phyloP scores from a whole-genome alignment of 2,113 vertebrate species.

The Parus major region DNA sequence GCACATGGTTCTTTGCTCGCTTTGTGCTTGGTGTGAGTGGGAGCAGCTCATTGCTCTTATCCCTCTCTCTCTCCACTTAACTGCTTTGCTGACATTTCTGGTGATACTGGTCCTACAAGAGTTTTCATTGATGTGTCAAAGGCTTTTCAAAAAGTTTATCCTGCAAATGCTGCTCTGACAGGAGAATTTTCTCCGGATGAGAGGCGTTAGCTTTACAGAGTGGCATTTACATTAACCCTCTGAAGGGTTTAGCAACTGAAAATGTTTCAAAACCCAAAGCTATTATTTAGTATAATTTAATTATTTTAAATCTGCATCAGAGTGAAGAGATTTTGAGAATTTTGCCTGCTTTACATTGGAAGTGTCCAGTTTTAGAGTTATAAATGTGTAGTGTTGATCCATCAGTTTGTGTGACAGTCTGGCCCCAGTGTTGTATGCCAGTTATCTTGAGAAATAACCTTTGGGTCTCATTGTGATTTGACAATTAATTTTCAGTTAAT shows the following conservation, averaged over 20 bases:
- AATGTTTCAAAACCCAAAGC: neutral
- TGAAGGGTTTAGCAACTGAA: neutral
- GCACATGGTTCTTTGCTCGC: fast-evolving
- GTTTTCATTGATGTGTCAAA: neutral
- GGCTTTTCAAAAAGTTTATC: neutral
- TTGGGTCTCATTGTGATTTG: neutral
- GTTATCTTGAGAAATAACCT: neutral
- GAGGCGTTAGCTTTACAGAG: neutral
- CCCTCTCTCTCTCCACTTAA: neutral
- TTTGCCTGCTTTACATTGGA: neutral
- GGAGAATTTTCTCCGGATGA: neutral
- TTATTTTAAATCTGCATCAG: neutral
- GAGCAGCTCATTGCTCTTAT: neutral
- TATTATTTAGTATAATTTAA: neutral
- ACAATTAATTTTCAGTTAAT: neutral
- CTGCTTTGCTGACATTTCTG: neutral
- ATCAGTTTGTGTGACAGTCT: neutral
- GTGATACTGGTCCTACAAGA: neutral
- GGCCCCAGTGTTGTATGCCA: neutral
- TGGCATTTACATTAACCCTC: neutral
- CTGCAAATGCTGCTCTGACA: neutral
- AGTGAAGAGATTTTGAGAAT: neutral
- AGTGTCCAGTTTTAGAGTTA: neutral
- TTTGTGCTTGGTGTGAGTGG: neutral
- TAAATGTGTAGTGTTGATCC: neutral